Evolutionary conservation across 2,113 vertebrate genomes (phyloP), one percentile per base, ranked within the genome.

Genomic region (Cyanoliseus patagonus): DNA sequence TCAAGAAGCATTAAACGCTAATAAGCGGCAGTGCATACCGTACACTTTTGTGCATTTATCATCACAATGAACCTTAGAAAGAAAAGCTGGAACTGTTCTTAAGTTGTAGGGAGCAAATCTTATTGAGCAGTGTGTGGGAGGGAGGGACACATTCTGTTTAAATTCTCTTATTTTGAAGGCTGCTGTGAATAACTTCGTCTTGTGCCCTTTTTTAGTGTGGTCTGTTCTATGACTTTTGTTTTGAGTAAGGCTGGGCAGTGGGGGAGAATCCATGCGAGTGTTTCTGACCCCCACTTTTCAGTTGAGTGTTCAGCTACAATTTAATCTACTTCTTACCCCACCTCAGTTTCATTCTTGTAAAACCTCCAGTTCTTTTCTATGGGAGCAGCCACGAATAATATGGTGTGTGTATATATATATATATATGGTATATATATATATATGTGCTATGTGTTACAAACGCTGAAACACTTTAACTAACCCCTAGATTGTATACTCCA

Each of bases 1-100:
- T 97, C 94, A 96, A 96, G 94, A 95, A 81, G 92, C 94, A 94
- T 96, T 94, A 95, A 94, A 90, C 91, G 90, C 83, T 95, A 90
- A 83, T 95, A 96, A 94, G 82, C 7, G 2, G 74, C 84, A 87
- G 70, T 77, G 74, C 86, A 70, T 49, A 47, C 86, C 61, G 33
- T 92, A 81, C 80, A 78, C 88, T 96, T 93, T 41, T 92, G 79
- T 94, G 81, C 77, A 70, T 91, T 97, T 88, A 59, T 83, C 72
- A 47, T 92, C 80, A 96, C 87, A 96, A 94, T 94, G 95, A 97
- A 83, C 79, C 75, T 69, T 39, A 64, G 79, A 10, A 35, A 51
- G 88, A 95, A 93, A 83, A 75, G 51, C 87, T 83, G 33, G 35
- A 93, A 33, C 62, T 94, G 52, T 69, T 94, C 62, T 73, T 75